Evolutionary conservation across 2,797 vertebrate genomes (phyloP).

Genomic region (Halcyon chelicuti): DNA sequence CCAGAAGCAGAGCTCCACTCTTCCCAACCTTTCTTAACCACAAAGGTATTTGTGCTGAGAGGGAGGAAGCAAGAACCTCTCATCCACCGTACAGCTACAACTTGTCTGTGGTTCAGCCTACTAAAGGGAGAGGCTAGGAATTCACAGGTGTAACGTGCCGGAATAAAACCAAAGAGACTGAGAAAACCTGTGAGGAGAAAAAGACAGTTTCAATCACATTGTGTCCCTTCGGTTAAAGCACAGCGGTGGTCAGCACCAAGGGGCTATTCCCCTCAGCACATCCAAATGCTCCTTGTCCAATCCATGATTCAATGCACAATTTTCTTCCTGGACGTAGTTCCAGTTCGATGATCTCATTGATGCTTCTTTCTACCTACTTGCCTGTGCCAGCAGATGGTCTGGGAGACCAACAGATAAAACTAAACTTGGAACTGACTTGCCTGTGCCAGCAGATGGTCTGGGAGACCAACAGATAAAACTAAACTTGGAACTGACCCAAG

Average conservation of each 20-base stretch:
- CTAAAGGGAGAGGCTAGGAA: background rate
- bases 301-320: background rate
- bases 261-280: background rate
- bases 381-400: background rate
- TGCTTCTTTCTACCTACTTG: background rate
- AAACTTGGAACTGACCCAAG: background rate
- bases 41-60: background rate
- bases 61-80: background rate
- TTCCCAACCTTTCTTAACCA: background rate
- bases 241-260: background rate
- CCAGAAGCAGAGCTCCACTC: background rate
- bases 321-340: background rate
- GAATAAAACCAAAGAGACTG: background rate
- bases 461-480: background rate
- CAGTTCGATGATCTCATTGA: background rate
- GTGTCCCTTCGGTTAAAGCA: background rate
- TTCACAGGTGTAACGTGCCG: background rate
- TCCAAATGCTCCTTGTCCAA: background rate
- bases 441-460: background rate
- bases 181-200: background rate
- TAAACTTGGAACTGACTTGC: background rate
- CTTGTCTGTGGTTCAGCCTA: background rate
- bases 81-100: background rate
- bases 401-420: background rate
- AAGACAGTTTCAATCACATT: background rate